A percentile compares a stretch with the other conserved stretches of the same genome.
Conservation (phyloP, 2,797 vertebrate genomes). For the Nannoperca australis region DNA sequence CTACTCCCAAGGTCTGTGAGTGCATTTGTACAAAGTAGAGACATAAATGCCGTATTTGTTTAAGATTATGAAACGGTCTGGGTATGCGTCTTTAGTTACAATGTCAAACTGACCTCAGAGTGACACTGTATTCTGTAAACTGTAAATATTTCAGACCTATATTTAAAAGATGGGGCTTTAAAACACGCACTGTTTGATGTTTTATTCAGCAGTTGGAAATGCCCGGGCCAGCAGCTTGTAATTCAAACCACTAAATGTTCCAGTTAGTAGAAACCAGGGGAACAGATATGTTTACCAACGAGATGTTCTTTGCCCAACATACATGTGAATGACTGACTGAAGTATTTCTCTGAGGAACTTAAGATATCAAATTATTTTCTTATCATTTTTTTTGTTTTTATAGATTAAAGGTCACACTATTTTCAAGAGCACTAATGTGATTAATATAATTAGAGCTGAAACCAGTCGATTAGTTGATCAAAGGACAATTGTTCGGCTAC, state of each 20-base stretch:
- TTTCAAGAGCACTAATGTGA: too few relatives aligned
- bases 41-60: slow-evolving; percentile 31
- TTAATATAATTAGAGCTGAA: too few relatives aligned
- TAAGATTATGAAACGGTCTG: slow-evolving; percentile 7
- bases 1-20: slow-evolving; percentile 90
- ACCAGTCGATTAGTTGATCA: background rate
- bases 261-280: background rate
- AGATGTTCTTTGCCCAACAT: background rate
- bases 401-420: background rate
- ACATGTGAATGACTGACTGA: background rate
- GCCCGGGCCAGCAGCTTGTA: background rate
- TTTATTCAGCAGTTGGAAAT: slow-evolving; percentile 31
- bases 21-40: background rate
- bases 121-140: background rate
- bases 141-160: background rate
- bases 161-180: background rate
- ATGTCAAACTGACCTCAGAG: background rate
- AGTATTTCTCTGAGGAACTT: background rate
- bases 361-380: background rate
- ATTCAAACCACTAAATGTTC: background rate
- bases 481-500: background rate
- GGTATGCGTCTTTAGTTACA: slow-evolving; percentile 11
- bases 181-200: background rate
- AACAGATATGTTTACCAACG: background rate
- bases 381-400: background rate